phyloP scores from a whole-genome alignment of 2,888 invertebrate species.

The Esperia sulphurella region DNA sequence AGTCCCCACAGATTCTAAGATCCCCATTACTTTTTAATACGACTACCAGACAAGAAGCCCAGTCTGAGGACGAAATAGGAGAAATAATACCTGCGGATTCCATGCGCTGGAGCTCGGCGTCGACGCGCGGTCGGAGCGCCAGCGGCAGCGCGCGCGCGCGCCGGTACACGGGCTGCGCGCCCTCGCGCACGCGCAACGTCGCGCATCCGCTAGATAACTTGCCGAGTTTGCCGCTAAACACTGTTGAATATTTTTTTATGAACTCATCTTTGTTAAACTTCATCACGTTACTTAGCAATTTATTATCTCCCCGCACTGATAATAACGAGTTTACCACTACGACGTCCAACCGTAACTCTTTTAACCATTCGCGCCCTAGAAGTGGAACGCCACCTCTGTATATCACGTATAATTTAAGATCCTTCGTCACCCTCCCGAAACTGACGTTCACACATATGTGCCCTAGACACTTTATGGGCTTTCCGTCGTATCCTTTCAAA shows the following conservation, averaged over 20 bases:
- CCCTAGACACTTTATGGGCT: neutral
- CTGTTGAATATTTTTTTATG: neutral
- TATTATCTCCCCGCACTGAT: neutral
- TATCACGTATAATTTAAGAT: no score
- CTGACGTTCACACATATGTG: neutral
- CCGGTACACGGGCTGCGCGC: slow-evolving; percentile 2
- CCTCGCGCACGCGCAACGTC: slow-evolving; percentile 2
- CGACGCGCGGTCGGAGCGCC: slow-evolving; percentile 4
- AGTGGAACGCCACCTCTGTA: no score
- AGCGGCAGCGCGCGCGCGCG: slow-evolving; percentile 6
- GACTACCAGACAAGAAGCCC: slow-evolving; percentile 1
- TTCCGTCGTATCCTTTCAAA: slow-evolving; percentile 1
- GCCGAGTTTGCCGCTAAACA: slow-evolving; percentile 3
- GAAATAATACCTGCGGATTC: slow-evolving; percentile 4
- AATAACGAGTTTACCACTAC: slow-evolving; percentile 1
- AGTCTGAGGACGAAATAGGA: slow-evolving; percentile 3
- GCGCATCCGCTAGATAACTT: neutral
- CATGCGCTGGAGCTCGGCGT: slow-evolving; percentile 4
- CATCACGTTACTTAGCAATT: neutral
- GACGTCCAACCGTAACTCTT: neutral
- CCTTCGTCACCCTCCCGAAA: neutral
- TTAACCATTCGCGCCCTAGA: no score
- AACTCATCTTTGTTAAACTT: neutral
- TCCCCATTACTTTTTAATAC: slow-evolving; percentile 2
- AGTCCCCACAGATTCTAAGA: slow-evolving; percentile 4